Conservation (phyloP, 2,888 invertebrate species). For the Tetramorium bicarinatum region DNA sequence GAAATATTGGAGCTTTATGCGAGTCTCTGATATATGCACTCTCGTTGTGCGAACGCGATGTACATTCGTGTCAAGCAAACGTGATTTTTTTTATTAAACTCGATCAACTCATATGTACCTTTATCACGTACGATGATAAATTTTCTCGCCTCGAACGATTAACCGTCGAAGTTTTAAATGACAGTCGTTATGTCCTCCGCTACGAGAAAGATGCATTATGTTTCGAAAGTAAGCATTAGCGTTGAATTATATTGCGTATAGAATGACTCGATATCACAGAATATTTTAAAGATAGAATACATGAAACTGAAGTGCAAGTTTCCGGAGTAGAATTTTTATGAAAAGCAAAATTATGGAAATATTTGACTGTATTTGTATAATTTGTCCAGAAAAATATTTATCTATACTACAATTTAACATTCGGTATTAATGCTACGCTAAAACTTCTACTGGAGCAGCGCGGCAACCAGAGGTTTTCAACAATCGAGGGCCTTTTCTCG, state of each 20-base stretch:
- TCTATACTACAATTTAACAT: not conserved
- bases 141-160: conserved; percentile 3
- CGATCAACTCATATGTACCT: not conserved
- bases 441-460: not conserved
- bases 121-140: conserved; percentile 18
- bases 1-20: conserved; percentile 64
- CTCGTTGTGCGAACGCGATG: conserved; percentile 15
- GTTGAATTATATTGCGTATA: not conserved
- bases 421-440: not conserved
- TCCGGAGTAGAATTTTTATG: not conserved
- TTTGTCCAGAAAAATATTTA: not conserved
- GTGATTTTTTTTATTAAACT: conserved; percentile 21
- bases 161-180: conserved; percentile 15
- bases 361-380: not conserved
- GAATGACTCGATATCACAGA: not conserved
- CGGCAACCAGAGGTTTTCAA: not conserved
- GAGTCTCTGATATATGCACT: not conserved
- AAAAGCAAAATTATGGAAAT: conserved; percentile 17
- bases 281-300: conserved; percentile 19
- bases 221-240: conserved; percentile 36
- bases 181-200: conserved; percentile 10
- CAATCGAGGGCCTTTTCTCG: not conserved
- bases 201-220: conserved; percentile 18
- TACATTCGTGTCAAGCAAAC: not conserved
- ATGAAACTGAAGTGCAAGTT: not conserved